Evolutionary conservation across 1,140 invertebrate genomes (phyloP), one percentile per base, ranked within the genome.

Genomic region (Caligus rogercresseyi): DNA sequence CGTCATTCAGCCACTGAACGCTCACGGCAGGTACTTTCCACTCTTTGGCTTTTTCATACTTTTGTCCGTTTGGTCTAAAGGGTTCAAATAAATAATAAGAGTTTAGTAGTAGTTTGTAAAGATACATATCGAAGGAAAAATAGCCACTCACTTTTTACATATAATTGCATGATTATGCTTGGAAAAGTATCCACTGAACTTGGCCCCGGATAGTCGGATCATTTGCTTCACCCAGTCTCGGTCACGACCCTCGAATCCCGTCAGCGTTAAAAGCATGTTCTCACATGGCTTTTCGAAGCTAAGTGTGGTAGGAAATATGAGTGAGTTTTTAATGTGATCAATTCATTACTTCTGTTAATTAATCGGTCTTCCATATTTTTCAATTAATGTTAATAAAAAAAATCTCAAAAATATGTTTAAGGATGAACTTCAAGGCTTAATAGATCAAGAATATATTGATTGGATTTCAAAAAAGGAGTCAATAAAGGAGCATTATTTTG

Each of bases 1-100:
- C 78, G 72, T 97, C 92, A 61, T 86, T 89, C 52, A 98, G 74
- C 92, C 93, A 97, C 65, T 87, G 83, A 4, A 86, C 83, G 73
- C 92, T 96, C 0, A 97, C 90, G 1, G 90, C 81, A 15, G 86
- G 84, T 26, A 78, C 76, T 21, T 73, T 72, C 87, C 89, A 96
- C 72, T 95, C 87, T 53, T 86, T 80, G 0, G 93, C 92, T 68
- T 88, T 87, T 67, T 82, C 77, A 74, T 85, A 92, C 73, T 96
- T 96, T 54, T 76, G 75, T 25, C 90, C 90, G 68, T 91, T 87
- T 0, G 83, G 79, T 67, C 87, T 89, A 66, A 18, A 52, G 60
- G 16, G 25, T 54, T 16, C 4, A 54, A 19, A 65, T 59, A 66
- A 56, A 14, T 31, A 61, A 54, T 4, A 66, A 62, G 52, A 20